Evolutionary conservation across 2,888 invertebrate genomes (phyloP), one percentile per base, ranked within the genome.

Genomic region (Brassicogethes aeneus): DNA sequence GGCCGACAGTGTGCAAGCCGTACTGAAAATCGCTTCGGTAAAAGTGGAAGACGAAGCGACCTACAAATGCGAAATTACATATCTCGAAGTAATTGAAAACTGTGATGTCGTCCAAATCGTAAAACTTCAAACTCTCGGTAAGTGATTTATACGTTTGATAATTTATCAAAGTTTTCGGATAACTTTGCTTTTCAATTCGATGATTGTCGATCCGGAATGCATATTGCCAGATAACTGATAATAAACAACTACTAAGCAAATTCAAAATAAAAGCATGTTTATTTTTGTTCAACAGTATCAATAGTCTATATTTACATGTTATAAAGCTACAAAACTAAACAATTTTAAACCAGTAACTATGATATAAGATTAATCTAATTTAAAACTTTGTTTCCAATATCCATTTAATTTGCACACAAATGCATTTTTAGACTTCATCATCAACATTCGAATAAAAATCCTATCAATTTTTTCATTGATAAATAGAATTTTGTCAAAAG

Each of bases 61-160:
- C 36, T 88, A 83, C 72, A 82, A 85, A 54, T 89, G 88, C 57
- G 88, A 88, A 67, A 83, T 86, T 60, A 87, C 86, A 1, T 87
- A 86, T 64, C 69, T 85, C 15, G 83, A 83, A 58, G 85, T 86
- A 1, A 77, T 80, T 1, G 85, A 87, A 51, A 80, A 80, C 60
- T 88, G 88, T 67, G 82, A 83, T 62, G 83, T 85, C 7, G 82
- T 85, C 16, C 87, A 87, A 64, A 81, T 85, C 62, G 82, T 86
- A 46, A 82, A 82, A 59, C 79, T 87, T 54, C 81, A 79, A 48
- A 84, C 86, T 2, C 76, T 85, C 63, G 83, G 87, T 88, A 68
- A 83, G 85, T 79, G 40, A 36, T 16, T 17, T n/a, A 16, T 0
- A 33, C 5, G 15, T 34, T 14, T 16, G 14, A 17, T 36, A 36